A percentile compares a stretch with the other conserved stretches of the same genome.
These are phyloP conservation scores for Pterophyllum scalare DNA, from an alignment of 2,113 vertebrate genomes.

Conservation along the genomic window DNA sequence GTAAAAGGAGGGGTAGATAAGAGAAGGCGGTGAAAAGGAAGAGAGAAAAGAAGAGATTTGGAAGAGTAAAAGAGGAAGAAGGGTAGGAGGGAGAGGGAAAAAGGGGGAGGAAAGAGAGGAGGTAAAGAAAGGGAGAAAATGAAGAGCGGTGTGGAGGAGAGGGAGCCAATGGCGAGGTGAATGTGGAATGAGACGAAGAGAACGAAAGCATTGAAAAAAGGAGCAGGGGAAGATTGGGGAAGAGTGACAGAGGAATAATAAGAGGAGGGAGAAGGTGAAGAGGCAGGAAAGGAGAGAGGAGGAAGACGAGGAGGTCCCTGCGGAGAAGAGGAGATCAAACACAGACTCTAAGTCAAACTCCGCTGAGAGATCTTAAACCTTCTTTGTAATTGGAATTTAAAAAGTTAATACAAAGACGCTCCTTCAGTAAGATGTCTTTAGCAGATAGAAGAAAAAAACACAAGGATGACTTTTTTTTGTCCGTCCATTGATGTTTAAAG, in stretches of 20 bases:
- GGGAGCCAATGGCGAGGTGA: not conserved
- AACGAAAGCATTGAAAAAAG: not conserved
- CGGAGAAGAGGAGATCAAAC: constrained; percentile 71
- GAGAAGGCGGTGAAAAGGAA: not conserved
- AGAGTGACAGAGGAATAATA: constrained; percentile 31
- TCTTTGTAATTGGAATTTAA: constrained; percentile 77
- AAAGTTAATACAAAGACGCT: constrained; percentile 73
- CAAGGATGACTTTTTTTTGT: constrained; percentile 36
- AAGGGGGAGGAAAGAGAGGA: not conserved
- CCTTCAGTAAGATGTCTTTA: constrained; percentile 74
- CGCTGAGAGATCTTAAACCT: constrained; percentile 72
- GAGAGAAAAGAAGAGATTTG: not conserved
- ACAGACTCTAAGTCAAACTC: constrained; percentile 72
- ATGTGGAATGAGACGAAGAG: not conserved
- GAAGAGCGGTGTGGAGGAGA: not conserved
- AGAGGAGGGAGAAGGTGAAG: constrained; percentile 49
- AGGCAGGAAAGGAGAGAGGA: constrained; percentile 54
- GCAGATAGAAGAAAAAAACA: constrained; percentile 52
- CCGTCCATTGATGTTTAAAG: constrained; percentile 40
- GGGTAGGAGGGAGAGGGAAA: not conserved
- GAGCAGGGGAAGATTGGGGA: not conserved
- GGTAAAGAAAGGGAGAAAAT: not conserved
- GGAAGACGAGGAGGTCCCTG: constrained; percentile 62
- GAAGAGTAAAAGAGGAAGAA: not conserved
- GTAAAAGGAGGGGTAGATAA: not conserved